Conservation (phyloP, 2,797 vertebrate genomes). For the Macrochelys suwanniensis region DNA sequence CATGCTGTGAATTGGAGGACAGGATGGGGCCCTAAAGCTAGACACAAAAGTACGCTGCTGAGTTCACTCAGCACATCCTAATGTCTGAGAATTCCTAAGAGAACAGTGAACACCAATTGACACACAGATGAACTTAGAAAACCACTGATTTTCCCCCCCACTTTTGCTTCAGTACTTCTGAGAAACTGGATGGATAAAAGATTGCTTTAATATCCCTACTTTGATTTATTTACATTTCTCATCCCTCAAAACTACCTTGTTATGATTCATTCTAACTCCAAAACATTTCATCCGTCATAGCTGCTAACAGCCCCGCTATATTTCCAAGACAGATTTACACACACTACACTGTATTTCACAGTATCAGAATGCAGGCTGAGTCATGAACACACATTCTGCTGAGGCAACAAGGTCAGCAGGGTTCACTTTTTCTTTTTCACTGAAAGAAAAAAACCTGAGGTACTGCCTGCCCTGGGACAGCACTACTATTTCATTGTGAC, state of each 20-base stretch:
- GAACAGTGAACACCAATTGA: background rate
- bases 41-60: background rate
- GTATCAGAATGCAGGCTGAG: background rate
- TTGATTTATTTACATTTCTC: slow-evolving; percentile 53
- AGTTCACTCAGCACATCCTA: background rate
- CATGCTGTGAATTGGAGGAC: background rate
- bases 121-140: background rate
- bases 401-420: background rate
- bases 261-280: slow-evolving; percentile 46
- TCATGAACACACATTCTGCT: background rate
- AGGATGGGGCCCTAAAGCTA: background rate
- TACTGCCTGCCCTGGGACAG: background rate
- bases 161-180: background rate
- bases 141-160: background rate
- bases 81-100: slow-evolving; percentile 1
- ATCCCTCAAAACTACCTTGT: slow-evolving; percentile 29
- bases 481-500: slow-evolving; percentile 20
- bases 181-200: slow-evolving; percentile 21
- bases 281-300: background rate
- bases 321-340: slow-evolving; percentile 12
- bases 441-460: background rate
- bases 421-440: background rate
- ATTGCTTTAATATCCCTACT: slow-evolving; percentile 45
- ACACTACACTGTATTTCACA: background rate
- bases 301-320: background rate